Conservation (phyloP, 1,140 invertebrate species). For the Phthorimaea operculella region DNA sequence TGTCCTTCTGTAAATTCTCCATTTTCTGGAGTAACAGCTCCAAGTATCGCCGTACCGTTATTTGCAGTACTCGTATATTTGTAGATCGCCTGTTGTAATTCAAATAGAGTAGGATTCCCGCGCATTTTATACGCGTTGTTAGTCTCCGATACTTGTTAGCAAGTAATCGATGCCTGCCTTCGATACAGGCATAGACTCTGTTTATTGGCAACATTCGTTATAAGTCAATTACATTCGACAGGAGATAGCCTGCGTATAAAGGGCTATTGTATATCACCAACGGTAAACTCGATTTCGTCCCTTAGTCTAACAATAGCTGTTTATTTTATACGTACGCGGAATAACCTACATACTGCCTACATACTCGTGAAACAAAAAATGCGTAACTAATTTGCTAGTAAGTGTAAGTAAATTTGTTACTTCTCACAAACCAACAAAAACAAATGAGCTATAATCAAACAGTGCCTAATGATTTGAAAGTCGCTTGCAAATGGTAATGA, state of each 20-base stretch:
- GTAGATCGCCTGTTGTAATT: conserved; percentile 42
- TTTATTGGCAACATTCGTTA: conserved; percentile 1
- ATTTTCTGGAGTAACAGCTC: conserved; percentile 33
- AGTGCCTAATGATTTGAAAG: conserved; percentile 27
- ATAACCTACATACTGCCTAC: not conserved
- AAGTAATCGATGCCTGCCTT: not conserved
- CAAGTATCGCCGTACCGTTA: conserved; percentile 42
- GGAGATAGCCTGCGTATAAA: not conserved
- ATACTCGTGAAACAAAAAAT: not conserved
- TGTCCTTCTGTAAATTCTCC: too few species aligned
- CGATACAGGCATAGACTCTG: not conserved
- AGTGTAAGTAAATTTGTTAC: conserved; percentile 1
- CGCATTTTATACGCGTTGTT: not conserved
- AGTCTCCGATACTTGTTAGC: not conserved
- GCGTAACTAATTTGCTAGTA: not conserved
- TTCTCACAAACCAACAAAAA: conserved; percentile 1
- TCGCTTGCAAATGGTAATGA: conserved; percentile 39
- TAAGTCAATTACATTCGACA: conserved; percentile 1
- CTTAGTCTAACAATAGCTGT: too few species aligned
- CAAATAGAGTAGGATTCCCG: conserved; percentile 39
- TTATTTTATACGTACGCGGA: too few species aligned
- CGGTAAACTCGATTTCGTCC: not conserved
- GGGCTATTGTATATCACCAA: conserved; percentile 1
- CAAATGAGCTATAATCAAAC: not conserved
- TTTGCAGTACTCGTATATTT: conserved; percentile 45